Base-by-base conservation (phyloP, 1,140 invertebrate genomes). In the Bombus impatiens region DNA sequence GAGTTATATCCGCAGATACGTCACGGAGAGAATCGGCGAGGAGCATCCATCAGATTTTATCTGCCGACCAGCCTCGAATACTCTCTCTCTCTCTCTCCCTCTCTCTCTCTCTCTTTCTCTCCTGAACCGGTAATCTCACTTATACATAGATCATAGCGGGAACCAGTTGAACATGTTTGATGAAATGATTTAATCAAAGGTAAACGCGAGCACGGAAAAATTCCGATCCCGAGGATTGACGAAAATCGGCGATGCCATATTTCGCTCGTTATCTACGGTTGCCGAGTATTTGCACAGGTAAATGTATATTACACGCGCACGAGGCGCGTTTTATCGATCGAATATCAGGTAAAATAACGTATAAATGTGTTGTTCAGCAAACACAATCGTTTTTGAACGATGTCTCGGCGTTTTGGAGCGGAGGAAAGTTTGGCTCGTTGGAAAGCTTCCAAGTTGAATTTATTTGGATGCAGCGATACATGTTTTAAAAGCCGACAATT, bases 221-320 rank as follows among this genome's bases (percentile, higher is more conserved):
- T 53, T 47, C 78, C 12, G 12, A 53, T n/a, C 22, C 15, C 42
- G 59, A n/a, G n/a, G 65, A 35, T 79, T 62, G 32, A 25, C 32
- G 42, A 40, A 77, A 83, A 65, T 28, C 40, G 1, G n/a, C 25
- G 35, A 1, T 32, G 35, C 53, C 53, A 62, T 82, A 75, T 59
- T 74, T 81, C 68, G 68, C 47, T 37, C 70, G 91, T 84, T 93
- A 93, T 93, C 92, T 91, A 82, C 70, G 81, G 81, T 77, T 79
- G 86, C 88, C 81, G 87, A 88, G 88, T 91, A 90, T 91, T 89
- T 91, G 89, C 88, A 92, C 90, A 92, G 42, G 90, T 91, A 87
- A 88, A 83, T 82, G 70, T 84, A 68, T 57, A 1, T 70, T 25
- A 4, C 12, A 15, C 37, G 3, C 15, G 82, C 78, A 71, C 78